phyloP scores from a whole-genome alignment of 2,113 vertebrate genomes.

The Ammodytes dubius region DNA sequence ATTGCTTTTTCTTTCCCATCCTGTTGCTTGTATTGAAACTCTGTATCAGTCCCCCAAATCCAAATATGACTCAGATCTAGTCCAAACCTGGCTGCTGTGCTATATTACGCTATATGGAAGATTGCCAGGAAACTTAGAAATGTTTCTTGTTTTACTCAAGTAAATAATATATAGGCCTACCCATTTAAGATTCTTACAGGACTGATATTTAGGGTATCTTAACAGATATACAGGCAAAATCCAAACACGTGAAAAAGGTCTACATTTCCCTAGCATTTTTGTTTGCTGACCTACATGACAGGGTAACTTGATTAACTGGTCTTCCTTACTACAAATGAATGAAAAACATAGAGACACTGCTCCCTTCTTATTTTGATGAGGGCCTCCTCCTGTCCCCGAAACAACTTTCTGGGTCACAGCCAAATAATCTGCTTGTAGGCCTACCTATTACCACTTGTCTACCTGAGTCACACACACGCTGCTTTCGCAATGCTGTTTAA shows the following conservation, averaged over 20 bases:
- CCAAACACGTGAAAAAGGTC: not conserved
- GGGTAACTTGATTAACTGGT: not conserved
- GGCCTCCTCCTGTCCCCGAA: not conserved
- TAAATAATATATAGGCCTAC: not conserved
- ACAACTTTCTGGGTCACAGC: not conserved
- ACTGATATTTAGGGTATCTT: not conserved
- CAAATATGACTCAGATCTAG: not conserved
- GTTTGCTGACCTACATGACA: not conserved
- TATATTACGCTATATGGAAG: not conserved
- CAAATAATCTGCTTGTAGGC: not conserved
- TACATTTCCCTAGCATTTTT: not conserved
- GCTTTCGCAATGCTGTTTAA: slow-evolving; percentile 79
- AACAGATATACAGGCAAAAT: not conserved
- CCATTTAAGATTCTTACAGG: not conserved
- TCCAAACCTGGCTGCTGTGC: not conserved
- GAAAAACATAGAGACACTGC: not conserved
- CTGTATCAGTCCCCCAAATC: not conserved
- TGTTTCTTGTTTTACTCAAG: not conserved
- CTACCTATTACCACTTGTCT: not conserved
- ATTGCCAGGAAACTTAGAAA: not conserved
- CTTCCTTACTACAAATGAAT: not conserved
- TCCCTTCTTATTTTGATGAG: not conserved
- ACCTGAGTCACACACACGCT: slow-evolving; percentile 48
- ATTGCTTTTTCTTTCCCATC: not conserved
- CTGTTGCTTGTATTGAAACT: not conserved